phyloP scores from a whole-genome alignment of 2,113 vertebrate genomes.

The Perca flavescens region DNA sequence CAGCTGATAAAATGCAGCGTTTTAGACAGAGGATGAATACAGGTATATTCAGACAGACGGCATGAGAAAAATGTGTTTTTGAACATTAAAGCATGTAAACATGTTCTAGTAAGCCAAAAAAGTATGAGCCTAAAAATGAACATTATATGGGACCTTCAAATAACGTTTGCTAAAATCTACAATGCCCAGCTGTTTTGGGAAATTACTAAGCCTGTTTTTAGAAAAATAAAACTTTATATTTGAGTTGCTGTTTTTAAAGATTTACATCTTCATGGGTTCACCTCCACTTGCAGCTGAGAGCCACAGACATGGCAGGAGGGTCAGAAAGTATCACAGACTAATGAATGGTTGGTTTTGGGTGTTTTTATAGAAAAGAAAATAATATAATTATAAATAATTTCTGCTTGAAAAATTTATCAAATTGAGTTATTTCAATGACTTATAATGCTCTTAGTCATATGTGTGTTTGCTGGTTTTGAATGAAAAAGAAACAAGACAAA shows the following conservation, averaged over 20 bases:
- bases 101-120: too few relatives aligned
- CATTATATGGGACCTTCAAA: too few relatives aligned
- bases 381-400: not conserved
- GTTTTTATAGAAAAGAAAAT: not conserved
- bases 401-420: not conserved
- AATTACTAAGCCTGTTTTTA: not conserved
- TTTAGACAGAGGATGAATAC: too few relatives aligned
- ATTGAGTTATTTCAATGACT: too few relatives aligned
- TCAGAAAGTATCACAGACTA: not conserved
- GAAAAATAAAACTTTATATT: not conserved
- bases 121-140: too few relatives aligned
- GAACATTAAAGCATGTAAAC: too few relatives aligned
- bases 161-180: not conserved
- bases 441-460: not conserved
- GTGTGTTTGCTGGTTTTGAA: not conserved
- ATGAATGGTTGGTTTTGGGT: not conserved
- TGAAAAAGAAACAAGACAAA: not conserved
- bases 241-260: slow-evolving; percentile 18
- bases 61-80: too few relatives aligned
- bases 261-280: not conserved
- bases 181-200: not conserved
- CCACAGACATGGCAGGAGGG: not conserved
- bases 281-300: not conserved
- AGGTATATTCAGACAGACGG: too few relatives aligned
- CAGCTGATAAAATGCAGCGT: too few relatives aligned